Evolutionary conservation across 2,797 vertebrate species (phyloP), one percentile per base, ranked within the genome.

Genomic region (Merluccius polli): DNA sequence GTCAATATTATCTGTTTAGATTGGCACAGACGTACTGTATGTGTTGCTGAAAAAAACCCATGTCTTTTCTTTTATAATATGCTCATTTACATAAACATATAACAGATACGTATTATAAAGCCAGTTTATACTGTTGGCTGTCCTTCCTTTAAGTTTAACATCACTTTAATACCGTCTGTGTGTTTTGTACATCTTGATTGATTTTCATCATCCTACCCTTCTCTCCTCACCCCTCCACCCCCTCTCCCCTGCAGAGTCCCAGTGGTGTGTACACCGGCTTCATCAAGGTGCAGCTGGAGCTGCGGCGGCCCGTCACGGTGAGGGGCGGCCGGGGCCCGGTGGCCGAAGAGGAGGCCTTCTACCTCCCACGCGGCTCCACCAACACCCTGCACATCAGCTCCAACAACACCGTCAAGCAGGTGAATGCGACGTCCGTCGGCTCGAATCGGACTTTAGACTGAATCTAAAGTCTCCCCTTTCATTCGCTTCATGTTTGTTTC

Each of bases 331-430:
- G 90, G 59, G 59, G 59, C 6, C 21, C 52, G 21, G 82, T 81
- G 0, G 71, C 84, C 70, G 78, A 36, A 63, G 89, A 94, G 80
- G 93, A 95, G 79, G 95, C 95, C 0, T 98, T 97, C 82, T 95
- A 95, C 90, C 87, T 97, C 89, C 96, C 96, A 0, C 85, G 87
- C 0, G 95, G 94, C 85, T 94, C 92, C 4, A 83, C 82, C 87
- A 99, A 98, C 87, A 98, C 96, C 0, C 95, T 99, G 27, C 98
- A 99, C 84, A 95, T 99, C 94, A 97, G 97, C 95, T 99, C 97
- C 84, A 92, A 87, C 44, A 97, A 97, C 86, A 99, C 97, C 0
- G 97, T 96, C 0, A 93, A 87, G 75, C 96, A 99, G 84, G 92
- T 93, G 87, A 78, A n/a, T n/a, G n/a, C n/a, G n/a, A n/a, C n/a